Percentiles rank a stretch among this genome's conserved stretches.
These are phyloP conservation scores for Elanus axillaris DNA, from an alignment of 2,113 vertebrate genomes.

Conservation along the genomic window DNA sequence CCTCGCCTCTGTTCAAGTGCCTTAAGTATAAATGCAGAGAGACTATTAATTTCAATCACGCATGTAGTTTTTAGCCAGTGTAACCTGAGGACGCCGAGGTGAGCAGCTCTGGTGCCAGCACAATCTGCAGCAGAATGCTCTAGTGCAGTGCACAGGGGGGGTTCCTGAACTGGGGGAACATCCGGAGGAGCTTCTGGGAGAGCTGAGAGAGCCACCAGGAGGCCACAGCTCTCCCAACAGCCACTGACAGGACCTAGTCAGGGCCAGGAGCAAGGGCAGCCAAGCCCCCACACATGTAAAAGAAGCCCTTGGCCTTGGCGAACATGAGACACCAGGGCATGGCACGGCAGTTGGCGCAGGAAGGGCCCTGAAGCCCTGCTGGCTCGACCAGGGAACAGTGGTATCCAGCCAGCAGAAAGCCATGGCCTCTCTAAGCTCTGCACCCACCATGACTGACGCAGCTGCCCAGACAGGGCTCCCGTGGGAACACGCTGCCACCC, in stretches of 20 bases:
- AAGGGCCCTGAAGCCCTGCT: background rate
- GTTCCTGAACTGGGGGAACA: background rate
- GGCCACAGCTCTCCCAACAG: background rate
- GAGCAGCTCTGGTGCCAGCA: background rate
- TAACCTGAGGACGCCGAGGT: background rate
- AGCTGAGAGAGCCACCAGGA: background rate
- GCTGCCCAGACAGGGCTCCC: background rate
- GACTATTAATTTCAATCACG: background rate
- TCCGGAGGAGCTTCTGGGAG: background rate
- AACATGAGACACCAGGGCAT: too few relatives aligned
- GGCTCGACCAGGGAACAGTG: background rate
- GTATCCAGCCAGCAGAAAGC: background rate
- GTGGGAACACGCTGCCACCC: background rate
- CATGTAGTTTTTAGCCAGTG: background rate
- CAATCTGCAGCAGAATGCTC: too few relatives aligned
- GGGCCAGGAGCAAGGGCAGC: too few relatives aligned
- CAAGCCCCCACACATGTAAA: too few relatives aligned
- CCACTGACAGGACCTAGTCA: too few relatives aligned
- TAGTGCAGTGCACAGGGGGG: too few relatives aligned
- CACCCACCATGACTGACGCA: background rate
- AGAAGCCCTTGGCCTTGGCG: too few relatives aligned
- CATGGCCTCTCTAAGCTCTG: background rate
- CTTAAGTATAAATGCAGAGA: background rate
- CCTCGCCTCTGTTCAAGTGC: accelerated
- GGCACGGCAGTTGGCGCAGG: background rate